phyloP scores from a whole-genome alignment of 2,888 invertebrate species.

The Melipona beecheii region DNA sequence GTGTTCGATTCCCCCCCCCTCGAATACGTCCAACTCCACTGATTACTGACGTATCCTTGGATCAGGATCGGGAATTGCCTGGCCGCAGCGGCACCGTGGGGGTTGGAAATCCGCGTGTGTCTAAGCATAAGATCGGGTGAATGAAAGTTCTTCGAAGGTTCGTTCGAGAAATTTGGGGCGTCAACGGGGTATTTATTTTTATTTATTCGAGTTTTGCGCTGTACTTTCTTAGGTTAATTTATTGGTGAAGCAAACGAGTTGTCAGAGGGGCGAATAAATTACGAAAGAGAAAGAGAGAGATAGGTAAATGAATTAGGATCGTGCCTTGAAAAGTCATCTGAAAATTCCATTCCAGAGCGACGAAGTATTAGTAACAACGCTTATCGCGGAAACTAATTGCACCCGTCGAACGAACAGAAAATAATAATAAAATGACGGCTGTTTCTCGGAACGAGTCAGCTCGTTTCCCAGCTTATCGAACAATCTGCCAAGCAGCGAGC shows the following conservation, averaged over 20 bases:
- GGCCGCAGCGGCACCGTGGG: not conserved
- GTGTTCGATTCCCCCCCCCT: constrained; percentile 28
- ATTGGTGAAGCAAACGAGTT: too few relatives aligned
- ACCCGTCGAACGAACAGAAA: constrained; percentile 6
- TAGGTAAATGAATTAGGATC: too few relatives aligned
- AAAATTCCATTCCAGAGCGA: too few relatives aligned
- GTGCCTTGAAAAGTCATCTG: not conserved
- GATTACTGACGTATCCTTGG: constrained; percentile 45
- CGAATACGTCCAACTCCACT: constrained; percentile 5
- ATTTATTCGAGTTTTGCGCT: too few relatives aligned
- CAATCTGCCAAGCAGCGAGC: constrained; percentile 30
- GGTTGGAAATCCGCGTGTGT: not conserved
- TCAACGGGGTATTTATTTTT: not conserved
- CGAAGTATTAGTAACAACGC: not conserved
- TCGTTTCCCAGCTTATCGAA: constrained; percentile 44
- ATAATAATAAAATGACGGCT: constrained; percentile 27
- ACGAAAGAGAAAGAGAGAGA: too few relatives aligned
- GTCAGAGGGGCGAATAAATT: too few relatives aligned
- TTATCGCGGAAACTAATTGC: constrained; percentile 29
- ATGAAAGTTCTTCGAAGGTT: not conserved
- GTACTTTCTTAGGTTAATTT: too few relatives aligned
- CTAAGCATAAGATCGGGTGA: not conserved
- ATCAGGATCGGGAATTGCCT: not conserved
- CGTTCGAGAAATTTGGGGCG: not conserved
- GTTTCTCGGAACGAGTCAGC: constrained; percentile 31